These are phyloP conservation scores for Python bivittatus DNA, from an alignment of 2,113 vertebrate genomes.

Conservation along the genomic window DNA sequence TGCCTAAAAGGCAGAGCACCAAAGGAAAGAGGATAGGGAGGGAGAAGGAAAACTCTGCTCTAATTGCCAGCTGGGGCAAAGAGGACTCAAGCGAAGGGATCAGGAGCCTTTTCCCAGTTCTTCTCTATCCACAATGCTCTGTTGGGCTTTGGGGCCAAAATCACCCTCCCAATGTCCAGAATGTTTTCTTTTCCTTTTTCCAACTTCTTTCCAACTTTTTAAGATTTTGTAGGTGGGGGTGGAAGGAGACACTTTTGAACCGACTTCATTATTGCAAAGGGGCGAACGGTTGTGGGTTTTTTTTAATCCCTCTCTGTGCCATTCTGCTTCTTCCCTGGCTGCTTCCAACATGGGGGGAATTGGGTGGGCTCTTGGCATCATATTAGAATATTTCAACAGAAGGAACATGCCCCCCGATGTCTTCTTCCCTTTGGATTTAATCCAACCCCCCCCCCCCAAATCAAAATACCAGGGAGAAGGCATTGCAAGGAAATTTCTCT, in stretches of 20 bases:
- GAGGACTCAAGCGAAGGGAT: neutral
- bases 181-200: neutral
- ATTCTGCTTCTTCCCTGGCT: neutral
- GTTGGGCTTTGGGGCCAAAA: neutral
- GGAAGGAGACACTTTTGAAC: neutral
- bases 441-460: rapidly evolving
- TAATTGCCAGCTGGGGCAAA: neutral
- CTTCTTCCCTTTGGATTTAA: neutral
- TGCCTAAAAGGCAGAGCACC: neutral
- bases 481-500: neutral
- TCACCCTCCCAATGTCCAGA: neutral
- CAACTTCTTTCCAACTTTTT: neutral
- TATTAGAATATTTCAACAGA: neutral
- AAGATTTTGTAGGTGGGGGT: neutral
- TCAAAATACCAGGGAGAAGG: neutral
- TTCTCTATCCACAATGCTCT: neutral
- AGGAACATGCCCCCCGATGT: neutral
- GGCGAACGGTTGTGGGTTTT: no score
- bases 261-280: neutral
- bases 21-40: neutral
- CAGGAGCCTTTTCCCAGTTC: neutral
- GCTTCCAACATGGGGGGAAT: neutral
- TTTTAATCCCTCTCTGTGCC: no score
- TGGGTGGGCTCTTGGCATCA: neutral
- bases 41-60: neutral